Evolutionary conservation across 2,888 invertebrate species (phyloP).

Genomic region (Hirudinaria manillensis): DNA sequence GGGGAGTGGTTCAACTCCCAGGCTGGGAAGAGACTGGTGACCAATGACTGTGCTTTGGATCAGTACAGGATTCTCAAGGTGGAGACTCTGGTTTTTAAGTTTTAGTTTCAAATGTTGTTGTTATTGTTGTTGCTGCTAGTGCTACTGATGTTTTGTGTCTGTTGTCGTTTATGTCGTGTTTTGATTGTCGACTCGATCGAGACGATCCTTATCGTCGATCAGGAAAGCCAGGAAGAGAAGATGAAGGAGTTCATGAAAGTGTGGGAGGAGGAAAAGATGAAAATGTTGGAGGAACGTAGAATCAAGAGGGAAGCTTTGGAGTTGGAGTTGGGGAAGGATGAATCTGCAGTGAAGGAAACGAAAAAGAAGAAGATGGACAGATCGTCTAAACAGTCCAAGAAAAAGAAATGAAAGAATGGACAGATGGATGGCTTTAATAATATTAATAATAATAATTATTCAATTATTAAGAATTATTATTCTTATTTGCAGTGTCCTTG

Average conservation of each 20-base stretch:
- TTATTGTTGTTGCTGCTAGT: background rate
- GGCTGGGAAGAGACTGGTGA: no score
- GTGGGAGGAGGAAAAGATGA: background rate
- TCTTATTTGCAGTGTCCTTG: no score
- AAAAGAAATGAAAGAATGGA: background rate
- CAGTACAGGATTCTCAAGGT: no score
- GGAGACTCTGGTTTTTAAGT: no score
- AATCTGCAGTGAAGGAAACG: no score
- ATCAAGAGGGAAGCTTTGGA: background rate
- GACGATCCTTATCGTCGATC: no score
- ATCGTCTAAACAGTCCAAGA: background rate
- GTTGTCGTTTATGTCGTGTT: background rate
- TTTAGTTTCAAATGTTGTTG: no score
- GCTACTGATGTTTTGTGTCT: background rate
- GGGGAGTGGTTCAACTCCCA: background rate
- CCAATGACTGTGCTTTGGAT: no score
- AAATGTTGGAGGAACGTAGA: background rate
- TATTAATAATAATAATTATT: no score
- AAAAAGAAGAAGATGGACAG: slow-evolving; percentile 5
- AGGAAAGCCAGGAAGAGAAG: background rate
- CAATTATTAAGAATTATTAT: no score
- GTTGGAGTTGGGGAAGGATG: background rate
- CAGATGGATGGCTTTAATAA: no score
- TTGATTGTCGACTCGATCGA: background rate
- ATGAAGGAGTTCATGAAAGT: background rate